These are phyloP conservation scores for Clangula hyemalis DNA, from an alignment of 2,797 vertebrate genomes.

Conservation along the genomic window DNA sequence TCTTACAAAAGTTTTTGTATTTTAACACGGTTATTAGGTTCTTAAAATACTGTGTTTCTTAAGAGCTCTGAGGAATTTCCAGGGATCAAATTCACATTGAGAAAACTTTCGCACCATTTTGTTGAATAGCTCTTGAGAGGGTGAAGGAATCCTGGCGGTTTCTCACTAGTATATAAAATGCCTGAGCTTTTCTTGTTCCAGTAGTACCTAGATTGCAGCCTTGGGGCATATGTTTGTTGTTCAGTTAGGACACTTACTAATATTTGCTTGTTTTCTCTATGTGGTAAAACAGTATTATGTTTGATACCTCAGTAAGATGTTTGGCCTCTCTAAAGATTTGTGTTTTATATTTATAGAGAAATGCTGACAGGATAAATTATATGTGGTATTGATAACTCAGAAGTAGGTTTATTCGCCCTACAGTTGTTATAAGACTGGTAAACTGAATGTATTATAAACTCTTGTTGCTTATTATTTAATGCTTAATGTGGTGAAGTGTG, in stretches of 20 bases:
- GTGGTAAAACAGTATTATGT: rapidly evolving
- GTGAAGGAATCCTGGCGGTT: not conserved
- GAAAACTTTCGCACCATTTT: not conserved
- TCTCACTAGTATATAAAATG: not conserved
- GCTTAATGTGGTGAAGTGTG: not conserved
- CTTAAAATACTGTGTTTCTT: not conserved
- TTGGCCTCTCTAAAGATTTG: not conserved
- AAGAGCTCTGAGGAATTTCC: not conserved
- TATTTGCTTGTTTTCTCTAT: not conserved
- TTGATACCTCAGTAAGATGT: not conserved
- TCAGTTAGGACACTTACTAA: not conserved
- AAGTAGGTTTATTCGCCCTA: not conserved
- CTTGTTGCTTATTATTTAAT: not conserved
- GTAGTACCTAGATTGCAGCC: not conserved
- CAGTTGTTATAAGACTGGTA: not conserved
- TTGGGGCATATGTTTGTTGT: not conserved
- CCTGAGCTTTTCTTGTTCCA: not conserved
- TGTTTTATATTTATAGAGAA: not conserved
- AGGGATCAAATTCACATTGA: not conserved
- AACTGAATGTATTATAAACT: not conserved
- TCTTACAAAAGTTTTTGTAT: not conserved
- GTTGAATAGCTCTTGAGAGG: not conserved
- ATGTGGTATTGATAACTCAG: not conserved
- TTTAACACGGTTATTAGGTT: not conserved
- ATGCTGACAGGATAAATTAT: not conserved